Evolutionary conservation across 2,113 vertebrate genomes (phyloP).

Genomic region (Limnothrissa miodon): DNA sequence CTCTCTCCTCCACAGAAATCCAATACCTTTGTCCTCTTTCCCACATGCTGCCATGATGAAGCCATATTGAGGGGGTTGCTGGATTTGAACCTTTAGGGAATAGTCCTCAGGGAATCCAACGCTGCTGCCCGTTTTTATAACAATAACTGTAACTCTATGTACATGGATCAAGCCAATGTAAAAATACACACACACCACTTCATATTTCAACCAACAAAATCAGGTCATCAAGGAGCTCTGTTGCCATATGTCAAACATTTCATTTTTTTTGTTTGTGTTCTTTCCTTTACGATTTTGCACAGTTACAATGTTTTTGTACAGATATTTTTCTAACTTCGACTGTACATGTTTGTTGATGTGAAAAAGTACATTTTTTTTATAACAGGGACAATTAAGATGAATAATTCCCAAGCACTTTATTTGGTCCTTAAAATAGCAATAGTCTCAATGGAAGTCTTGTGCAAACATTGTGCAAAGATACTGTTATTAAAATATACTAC

Average conservation of each 20-base stretch:
- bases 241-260: conserved; percentile 12
- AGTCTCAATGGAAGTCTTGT: background rate
- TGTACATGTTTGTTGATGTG: conserved; percentile 14
- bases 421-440: background rate
- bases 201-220: background rate
- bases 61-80: conserved; percentile 35
- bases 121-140: background rate
- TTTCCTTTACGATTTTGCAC: background rate
- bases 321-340: background rate
- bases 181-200: background rate
- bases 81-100: background rate
- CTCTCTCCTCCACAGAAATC: conserved; percentile 49
- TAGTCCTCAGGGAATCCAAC: conserved; percentile 21
- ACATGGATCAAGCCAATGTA: background rate
- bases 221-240: too few species aligned
- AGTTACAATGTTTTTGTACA: conserved; percentile 2
- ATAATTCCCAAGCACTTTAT: conserved; percentile 55
- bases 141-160: background rate
- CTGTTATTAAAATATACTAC: conserved; percentile 41
- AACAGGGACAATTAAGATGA: conserved; percentile 11
- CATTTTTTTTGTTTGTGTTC: background rate
- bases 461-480: conserved; percentile 30
- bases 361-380: conserved; percentile 32
- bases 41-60: conserved; percentile 52
- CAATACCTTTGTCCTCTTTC: conserved; percentile 55